Evolutionary conservation across 2,888 invertebrate species (phyloP), one percentile per base, ranked within the genome.

Genomic region (Podabrus alpinus): DNA sequence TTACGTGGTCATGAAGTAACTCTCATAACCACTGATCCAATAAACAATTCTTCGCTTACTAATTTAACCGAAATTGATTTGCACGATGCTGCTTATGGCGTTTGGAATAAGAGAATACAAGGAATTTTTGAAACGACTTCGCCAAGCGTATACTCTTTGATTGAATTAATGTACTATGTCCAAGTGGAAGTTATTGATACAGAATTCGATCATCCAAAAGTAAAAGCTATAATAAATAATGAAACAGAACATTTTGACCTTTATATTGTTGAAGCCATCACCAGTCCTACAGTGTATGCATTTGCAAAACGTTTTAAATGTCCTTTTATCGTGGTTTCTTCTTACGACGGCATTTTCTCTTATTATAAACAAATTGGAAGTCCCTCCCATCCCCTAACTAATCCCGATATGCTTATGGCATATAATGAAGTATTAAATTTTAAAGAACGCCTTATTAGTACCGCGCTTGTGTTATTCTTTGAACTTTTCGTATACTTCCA

Each of bases 1-100:
- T 79, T 83, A 59, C 84, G 87, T 72, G 90, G 90, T 7, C 90
- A 91, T 76, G 82, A 89, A 68, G 75, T 90, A 0, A 87, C 88
- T 0, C 82, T 89, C 0, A 69, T 89, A 16, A 89, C 90, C 0
- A 80, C 85, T 1, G 80, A 85, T 81, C 88, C 89, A 0, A 80
- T 88, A 1, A 86, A 86, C 17, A 86, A 88, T 68, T 70, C 80
- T 10, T 76, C 82, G 1, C 81, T 87, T 1, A 78, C 81, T 0
- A 88, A 87, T 77, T 82, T 89, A 13, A 86, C 83, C 1, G 86
- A 89, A 79, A 86, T 89, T 64, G 85, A 88, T 77, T 67, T 87
- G 0, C 62, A 64, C 62, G 62, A 64, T 21, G 81, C 81, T 60
- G 78, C 87, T 0, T 87, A 88, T 68, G 66, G 24, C 11, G 9